These are phyloP conservation scores for Akabosia matsudoensis DNA, from an alignment of 1,140 invertebrate species.

Conservation along the genomic window DNA sequence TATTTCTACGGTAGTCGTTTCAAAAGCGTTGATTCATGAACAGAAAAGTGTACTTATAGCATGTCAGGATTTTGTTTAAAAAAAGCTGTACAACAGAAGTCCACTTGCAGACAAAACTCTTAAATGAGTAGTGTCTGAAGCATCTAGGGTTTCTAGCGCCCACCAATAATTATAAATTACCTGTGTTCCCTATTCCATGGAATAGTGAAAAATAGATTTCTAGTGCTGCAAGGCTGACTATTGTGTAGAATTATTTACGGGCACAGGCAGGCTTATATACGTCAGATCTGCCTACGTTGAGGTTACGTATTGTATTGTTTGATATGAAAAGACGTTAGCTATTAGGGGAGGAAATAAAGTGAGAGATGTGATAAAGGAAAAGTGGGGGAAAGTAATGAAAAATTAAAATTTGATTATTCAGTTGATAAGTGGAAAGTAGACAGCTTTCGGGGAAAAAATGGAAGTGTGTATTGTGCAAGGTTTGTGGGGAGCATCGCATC, in stretches of 20 bases:
- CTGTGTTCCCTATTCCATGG: neutral
- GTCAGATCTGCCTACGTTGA: neutral
- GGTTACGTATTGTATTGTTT: neutral
- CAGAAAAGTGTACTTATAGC: neutral
- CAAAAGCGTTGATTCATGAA: conserved; percentile 18
- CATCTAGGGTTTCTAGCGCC: neutral
- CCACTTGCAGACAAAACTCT: neutral
- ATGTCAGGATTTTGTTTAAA: too few species aligned
- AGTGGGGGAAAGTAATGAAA: conserved; percentile 27
- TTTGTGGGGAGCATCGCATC: too few species aligned
- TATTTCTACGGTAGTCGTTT: neutral
- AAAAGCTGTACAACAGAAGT: too few species aligned
- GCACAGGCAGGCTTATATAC: too few species aligned
- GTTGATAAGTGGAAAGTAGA: conserved; percentile 19
- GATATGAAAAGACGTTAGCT: neutral
- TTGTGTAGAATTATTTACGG: too few species aligned
- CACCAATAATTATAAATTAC: conserved; percentile 20
- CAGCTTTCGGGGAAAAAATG: neutral
- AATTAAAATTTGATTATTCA: conserved; percentile 28
- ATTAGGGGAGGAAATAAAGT: neutral
- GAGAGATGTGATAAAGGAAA: conserved; percentile 16
- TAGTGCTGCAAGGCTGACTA: too few species aligned
- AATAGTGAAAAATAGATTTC: neutral
- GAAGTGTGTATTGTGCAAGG: neutral
- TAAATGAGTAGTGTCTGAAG: neutral